Base-by-base conservation (phyloP, 1,140 invertebrate genomes). In the Papilio aristodemus region DNA sequence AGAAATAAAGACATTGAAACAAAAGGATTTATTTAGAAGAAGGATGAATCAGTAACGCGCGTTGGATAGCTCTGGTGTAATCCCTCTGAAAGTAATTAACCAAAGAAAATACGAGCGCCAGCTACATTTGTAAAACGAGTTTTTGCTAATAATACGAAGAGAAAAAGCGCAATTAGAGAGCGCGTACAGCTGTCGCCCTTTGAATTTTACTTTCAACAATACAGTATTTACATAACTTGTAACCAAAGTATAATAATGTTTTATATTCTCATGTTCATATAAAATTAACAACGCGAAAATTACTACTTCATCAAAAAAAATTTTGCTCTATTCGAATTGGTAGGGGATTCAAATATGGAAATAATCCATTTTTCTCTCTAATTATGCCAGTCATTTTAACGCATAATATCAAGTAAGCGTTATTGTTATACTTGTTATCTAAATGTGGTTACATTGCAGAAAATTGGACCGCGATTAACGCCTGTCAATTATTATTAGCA, bases 141-240 rank as follows among this genome's bases (percentile, higher is more conserved):
- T 50, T 43, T 54, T 54, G 46, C 10, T 54, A 54, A 54, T 54
- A 54, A 54, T 22, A 54, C 19, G 46, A 54, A 54, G 19, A 25
- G 46, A 54, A 54, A 54, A 54, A 54, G 19, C 19, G 19, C 19
- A 54, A 54, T 54, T 54, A 54, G 46, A 54, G 3, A 22, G 10
- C 19, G 43, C 14, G 46, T 54, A 54, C 46, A 54, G 19, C 46
- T 54, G 46, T 54, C 46, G 19, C 9, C 46, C 7, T 54, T 25
- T 54, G 10, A 54, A 54, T 54, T 54, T 54, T 54, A 25, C 10
- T 22, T 54, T 54, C 4, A 22, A 54, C 46, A 54, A 11, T 54
- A 13, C 19, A 1, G 19, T 54, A 50, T 22, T 25, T 54, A 54
- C 19, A 5, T 50, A 19, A 50, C 2, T 19, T 50, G n/a, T 13